Percentiles rank a stretch among this genome's conserved stretches.
phyloP scores from a whole-genome alignment of 2,797 vertebrate genomes.

The Pseudotriccus pelzelni region DNA sequence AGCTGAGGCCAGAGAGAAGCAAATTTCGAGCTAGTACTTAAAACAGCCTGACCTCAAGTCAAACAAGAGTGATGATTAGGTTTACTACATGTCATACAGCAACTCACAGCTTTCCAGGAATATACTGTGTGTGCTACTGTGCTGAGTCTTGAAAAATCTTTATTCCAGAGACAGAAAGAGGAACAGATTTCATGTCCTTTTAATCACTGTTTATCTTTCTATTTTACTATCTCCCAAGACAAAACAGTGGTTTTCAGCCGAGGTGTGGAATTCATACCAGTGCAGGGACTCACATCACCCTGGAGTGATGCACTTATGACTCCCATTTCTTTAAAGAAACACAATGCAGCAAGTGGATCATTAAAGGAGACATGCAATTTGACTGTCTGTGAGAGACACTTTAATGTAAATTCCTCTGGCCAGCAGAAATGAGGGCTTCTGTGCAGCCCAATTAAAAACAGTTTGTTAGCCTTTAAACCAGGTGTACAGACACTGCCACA shows the following conservation, averaged over 20 bases:
- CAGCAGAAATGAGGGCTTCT: not conserved
- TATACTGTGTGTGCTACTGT: not conserved
- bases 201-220: not conserved
- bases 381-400: not conserved
- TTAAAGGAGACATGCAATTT: not conserved
- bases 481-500: not conserved
- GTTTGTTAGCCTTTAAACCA: not conserved
- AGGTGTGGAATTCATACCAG: rapidly evolving
- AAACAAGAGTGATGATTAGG: not conserved
- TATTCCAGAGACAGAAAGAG: not conserved
- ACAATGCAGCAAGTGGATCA: not conserved
- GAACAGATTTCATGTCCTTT: not conserved
- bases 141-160: not conserved
- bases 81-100: not conserved
- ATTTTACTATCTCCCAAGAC: not conserved
- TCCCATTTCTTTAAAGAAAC: not conserved
- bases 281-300: rapidly evolving
- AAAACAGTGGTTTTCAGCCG: not conserved
- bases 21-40: not conserved
- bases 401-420: not conserved
- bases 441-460: not conserved
- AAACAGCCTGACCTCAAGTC: not conserved
- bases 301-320: not conserved
- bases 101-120: not conserved
- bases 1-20: not conserved